Evolutionary conservation across 1,140 invertebrate genomes (phyloP).

Genomic region (Neodiprion virginianus): DNA sequence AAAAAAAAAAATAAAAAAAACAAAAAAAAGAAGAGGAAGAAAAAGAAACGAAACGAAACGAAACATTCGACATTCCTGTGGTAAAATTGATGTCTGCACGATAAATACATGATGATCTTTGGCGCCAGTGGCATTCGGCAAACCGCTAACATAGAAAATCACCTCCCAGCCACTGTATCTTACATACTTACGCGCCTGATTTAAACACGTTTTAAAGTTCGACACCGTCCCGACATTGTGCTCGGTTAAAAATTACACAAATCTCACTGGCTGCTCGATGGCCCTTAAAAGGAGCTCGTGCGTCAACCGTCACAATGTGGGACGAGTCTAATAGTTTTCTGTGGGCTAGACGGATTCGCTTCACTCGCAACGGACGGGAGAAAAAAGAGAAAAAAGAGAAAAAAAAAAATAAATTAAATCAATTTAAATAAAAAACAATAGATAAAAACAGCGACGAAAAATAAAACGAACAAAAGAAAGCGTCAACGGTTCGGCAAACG

Average conservation of each 20-base stretch:
- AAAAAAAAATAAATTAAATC: neutral
- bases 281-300: constrained; percentile 4
- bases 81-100: neutral
- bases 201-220: neutral
- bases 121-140: constrained; percentile 6
- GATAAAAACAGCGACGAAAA: neutral
- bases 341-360: neutral
- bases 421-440: neutral
- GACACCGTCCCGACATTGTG: neutral
- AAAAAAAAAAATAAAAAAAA: neutral
- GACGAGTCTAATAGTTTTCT: neutral
- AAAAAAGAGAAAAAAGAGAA: neutral
- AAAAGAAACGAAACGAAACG: too few species aligned
- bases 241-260: neutral
- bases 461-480: neutral
- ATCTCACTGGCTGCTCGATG: neutral
- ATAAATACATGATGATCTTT: neutral
- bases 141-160: neutral
- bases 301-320: neutral
- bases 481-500: neutral
- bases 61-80: neutral
- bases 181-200: neutral
- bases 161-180: neutral
- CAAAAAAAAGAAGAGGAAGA: too few species aligned
- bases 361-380: neutral